Conservation (phyloP, 2,888 invertebrate species). For the Orchesella flavescens region DNA sequence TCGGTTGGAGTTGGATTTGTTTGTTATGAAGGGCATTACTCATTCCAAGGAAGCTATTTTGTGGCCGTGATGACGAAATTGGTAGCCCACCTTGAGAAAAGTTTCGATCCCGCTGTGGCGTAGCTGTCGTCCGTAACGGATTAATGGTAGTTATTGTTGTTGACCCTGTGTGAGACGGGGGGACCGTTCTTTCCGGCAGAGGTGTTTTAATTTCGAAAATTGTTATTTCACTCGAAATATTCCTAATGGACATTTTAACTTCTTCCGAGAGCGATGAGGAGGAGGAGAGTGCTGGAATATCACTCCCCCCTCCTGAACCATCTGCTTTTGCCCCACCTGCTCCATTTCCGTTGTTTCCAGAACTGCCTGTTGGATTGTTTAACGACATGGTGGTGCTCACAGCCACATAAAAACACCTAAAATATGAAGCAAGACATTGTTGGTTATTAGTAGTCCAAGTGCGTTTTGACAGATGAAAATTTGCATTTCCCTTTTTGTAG, state of each 20-base stretch:
- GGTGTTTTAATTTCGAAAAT: constrained; percentile 71
- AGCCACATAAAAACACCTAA: constrained; percentile 8
- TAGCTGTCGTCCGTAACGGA: constrained; percentile 16
- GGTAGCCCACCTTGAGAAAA: constrained; percentile 23
- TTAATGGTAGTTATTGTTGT: constrained; percentile 67
- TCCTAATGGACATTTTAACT: constrained; percentile 71
- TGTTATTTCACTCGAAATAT: constrained; percentile 71
- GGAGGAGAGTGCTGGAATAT: constrained; percentile 52
- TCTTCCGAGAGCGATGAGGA: constrained; percentile 66
- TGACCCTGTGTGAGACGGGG: constrained; percentile 65
- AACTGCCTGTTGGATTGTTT: constrained; percentile 5
- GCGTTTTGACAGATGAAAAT: too few relatives aligned
- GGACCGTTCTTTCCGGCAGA: constrained; percentile 64
- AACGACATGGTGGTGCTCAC: constrained; percentile 31
- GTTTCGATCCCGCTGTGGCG: constrained; percentile 35
- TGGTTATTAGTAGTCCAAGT: too few relatives aligned
- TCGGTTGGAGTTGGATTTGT: constrained; percentile 64
- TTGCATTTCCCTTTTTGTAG: too few relatives aligned
- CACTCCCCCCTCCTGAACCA: background rate
- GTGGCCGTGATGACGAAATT: constrained; percentile 39
- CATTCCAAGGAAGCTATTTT: constrained; percentile 58
- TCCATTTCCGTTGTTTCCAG: constrained; percentile 14
- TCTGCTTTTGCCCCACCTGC: constrained; percentile 3
- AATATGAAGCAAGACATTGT: background rate
- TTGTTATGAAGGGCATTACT: constrained; percentile 58